Evolutionary conservation across 1,140 invertebrate species (phyloP).

Genomic region (Hypsibius dujardini): DNA sequence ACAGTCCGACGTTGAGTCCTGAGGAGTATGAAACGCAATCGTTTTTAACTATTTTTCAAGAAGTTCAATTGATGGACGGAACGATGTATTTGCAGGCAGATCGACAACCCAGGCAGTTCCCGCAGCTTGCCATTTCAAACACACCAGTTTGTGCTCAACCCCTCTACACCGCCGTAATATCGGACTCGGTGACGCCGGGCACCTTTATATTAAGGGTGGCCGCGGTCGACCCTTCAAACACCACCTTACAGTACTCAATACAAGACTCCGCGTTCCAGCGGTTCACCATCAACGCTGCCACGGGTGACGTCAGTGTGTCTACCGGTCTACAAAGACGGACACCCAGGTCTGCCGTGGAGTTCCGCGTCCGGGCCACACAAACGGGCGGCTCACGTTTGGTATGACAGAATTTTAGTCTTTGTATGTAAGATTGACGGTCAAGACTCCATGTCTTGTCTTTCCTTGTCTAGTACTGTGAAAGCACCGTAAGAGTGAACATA

Average conservation of each 20-base stretch:
- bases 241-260: conserved; percentile 8
- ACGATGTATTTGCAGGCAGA: not conserved
- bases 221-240: not conserved
- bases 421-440: not conserved
- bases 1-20: too few species aligned
- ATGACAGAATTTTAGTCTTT: not conserved
- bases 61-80: too few species aligned
- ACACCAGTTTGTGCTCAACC: conserved; percentile 17
- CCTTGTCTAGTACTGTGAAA: conserved; percentile 4
- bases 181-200: conserved; percentile 4
- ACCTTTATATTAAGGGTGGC: not conserved
- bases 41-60: too few species aligned
- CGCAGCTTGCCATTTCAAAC: not conserved
- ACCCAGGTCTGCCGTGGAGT: conserved; percentile 4
- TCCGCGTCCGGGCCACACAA: conserved; percentile 7
- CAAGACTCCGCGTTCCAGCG: conserved; percentile 15
- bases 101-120: not conserved
- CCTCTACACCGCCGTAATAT: conserved; percentile 6
- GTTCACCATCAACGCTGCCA: conserved; percentile 11
- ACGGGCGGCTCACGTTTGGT: conserved; percentile 10
- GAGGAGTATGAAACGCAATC: too few species aligned
- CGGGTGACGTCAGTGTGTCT: conserved; percentile 2
- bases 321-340: not conserved
- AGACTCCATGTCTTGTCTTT: not conserved
- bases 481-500: conserved; percentile 12